Evolutionary conservation across 2,888 invertebrate species (phyloP), one percentile per base, ranked within the genome.

Genomic region (Dicranocentrus wangi): DNA sequence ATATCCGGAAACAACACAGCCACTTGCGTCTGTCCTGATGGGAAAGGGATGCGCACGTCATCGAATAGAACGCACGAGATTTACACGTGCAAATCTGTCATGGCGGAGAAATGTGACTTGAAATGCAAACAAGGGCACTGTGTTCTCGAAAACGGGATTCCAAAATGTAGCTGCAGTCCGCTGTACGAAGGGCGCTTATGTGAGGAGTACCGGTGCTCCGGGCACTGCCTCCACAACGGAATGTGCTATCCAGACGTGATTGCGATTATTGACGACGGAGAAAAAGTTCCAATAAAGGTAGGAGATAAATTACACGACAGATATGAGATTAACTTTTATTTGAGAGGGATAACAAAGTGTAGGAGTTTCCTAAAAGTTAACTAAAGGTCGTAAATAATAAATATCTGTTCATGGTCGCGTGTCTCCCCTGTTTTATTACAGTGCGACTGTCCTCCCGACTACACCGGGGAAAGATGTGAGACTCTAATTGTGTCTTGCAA

Each of bases 181-280:
- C 90, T 90, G 63, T 94, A 92, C 88, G 90, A 91, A 51, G 94
- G 94, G 19, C 90, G 91, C 82, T 88, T 90, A 65, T 94, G 94
- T 89, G 92, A 93, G 88, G 91, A 91, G 87, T 93, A 92, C 88
- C 90, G 92, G 73, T 94, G 94, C 87, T 92, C 93, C 1, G 92
- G 92, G 60, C 91, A 91, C 88, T 94, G 94, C 87, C 89, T 90
- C 86, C 92, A 93, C 87, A 91, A 92, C 72, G 90, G 90, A 19
- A 77, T 87, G 28, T 90, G 90, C 82, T 88, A 87, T 84, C 85
- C 87, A 19, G 88, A 88, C 83, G 80, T 87, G 10, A 83, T 87
- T 23, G 85, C 87, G n/a, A 81, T 85, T 21, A 82, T 83, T 51
- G 71, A 87, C 58, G 69, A 83, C 25, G 85, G 87, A 73, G 86